A percentile compares a stretch with the other conserved stretches of the same genome.
These are phyloP conservation scores for Miichthys miiuy DNA, from an alignment of 2,797 vertebrate species.

Conservation along the genomic window DNA sequence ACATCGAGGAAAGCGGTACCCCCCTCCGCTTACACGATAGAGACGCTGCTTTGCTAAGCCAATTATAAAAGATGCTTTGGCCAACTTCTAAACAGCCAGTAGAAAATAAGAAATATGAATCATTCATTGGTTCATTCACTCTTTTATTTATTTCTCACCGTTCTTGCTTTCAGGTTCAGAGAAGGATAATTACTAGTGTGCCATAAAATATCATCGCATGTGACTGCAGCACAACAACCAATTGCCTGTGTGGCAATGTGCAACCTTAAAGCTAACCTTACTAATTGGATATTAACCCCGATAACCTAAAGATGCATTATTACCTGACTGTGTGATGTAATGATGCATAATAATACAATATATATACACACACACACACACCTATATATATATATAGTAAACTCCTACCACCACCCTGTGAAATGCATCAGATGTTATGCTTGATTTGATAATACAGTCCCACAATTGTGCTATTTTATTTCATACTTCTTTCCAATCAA, in stretches of 20 bases:
- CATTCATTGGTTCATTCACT: constrained; percentile 34
- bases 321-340: neutral
- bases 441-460: constrained; percentile 26
- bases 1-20: constrained; percentile 69
- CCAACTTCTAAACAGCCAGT: constrained; percentile 29
- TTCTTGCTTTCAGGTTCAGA: constrained; percentile 9
- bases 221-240: constrained; percentile 6
- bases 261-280: constrained; percentile 13
- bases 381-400: neutral
- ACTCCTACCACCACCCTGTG: neutral
- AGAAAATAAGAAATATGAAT: constrained; percentile 28
- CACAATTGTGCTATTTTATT: neutral
- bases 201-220: constrained; percentile 22
- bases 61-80: constrained; percentile 48
- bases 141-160: constrained; percentile 35
- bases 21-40: constrained; percentile 43
- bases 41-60: constrained; percentile 47
- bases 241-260: neutral
- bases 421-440: constrained; percentile 23
- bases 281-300: constrained; percentile 27
- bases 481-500: neutral
- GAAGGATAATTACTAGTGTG: neutral
- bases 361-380: too few relatives aligned
- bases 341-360: neutral
- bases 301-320: constrained; percentile 9